Base-by-base conservation (phyloP, 1,140 invertebrate species). In the Plectrocnemia conspersa region DNA sequence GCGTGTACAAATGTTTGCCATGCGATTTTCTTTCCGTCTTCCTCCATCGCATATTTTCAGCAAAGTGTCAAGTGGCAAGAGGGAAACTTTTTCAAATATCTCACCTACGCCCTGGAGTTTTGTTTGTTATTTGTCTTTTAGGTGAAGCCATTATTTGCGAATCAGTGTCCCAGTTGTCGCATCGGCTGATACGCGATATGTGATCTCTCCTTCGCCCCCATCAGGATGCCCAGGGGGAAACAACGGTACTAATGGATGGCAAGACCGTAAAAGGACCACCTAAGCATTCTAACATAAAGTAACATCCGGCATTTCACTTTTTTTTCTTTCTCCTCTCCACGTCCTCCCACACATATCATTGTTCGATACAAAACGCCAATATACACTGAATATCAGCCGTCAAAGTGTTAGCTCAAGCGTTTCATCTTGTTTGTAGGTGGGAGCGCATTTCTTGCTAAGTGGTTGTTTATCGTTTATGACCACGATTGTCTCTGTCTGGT, bases 131-230 rank as follows among this genome's bases (percentile, higher is more conserved):
- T 54, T 58, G 50, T 35, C 33, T 13, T 49, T 33, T 54, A 59
- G 45, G 56, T 59, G 47, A 53, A 18, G 56, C n/a, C 47, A 59
- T 59, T 59, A 59, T 54, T 59, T 54, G 52, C 19, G 46, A 59
- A 59, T 59, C 56, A 59, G 56, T 49, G 56, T 54, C 52, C 18
- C 15, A 15, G 27, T 25, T 57, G 55, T 57, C 41, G 18, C 48
- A 32, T 50, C 33, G 35, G 36, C 54, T 50, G 55, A 45, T 44
- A 36, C 23, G 29, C 23, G 56, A 58, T 29, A 42, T 40, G 38
- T 40, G 36, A 40, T 40, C 38, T 40, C 23, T 40, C 21, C 23
- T 15, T 21, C 21, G 21, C 38, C 25, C 25, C 9, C 25, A 36
- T 19, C 32, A 38, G 10, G n/a, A 6, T 5, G 19, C 15, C 15